These are phyloP conservation scores for Aix galericulata DNA, from an alignment of 2,113 vertebrate genomes.

Conservation along the genomic window DNA sequence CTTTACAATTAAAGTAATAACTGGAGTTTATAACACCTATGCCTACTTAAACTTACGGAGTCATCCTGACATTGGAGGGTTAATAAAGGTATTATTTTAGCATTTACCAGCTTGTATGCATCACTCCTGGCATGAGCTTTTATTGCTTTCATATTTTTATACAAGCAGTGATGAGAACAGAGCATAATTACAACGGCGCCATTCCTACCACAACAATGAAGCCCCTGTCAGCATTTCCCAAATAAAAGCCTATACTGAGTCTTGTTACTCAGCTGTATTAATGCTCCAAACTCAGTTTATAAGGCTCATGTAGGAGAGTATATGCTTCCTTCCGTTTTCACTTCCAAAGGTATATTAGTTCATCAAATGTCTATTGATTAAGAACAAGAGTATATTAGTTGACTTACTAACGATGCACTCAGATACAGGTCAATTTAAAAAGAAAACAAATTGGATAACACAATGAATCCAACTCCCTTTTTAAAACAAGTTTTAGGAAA, in stretches of 20 bases:
- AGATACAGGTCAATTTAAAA: neutral
- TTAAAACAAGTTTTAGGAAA: neutral
- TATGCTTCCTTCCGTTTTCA: neutral
- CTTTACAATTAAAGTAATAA: slow-evolving; percentile 35
- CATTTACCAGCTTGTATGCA: neutral
- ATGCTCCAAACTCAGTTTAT: neutral
- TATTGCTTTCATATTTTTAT: neutral
- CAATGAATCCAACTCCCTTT: neutral
- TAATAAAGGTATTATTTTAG: neutral
- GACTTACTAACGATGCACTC: neutral
- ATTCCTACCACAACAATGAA: neutral
- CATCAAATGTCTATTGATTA: neutral
- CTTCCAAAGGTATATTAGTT: neutral
- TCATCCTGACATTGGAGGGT: neutral
- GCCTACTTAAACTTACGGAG: neutral
- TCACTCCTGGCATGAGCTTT: neutral
- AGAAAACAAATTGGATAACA: neutral
- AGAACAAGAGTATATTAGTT: neutral
- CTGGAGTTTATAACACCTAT: neutral
- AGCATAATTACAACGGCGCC: neutral
- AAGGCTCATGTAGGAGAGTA: neutral
- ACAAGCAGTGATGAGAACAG: neutral
- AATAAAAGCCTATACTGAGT: neutral
- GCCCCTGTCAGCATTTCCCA: neutral
- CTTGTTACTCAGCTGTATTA: neutral